Conservation (phyloP, 2,113 vertebrate genomes). For the Maccullochella peelii region DNA sequence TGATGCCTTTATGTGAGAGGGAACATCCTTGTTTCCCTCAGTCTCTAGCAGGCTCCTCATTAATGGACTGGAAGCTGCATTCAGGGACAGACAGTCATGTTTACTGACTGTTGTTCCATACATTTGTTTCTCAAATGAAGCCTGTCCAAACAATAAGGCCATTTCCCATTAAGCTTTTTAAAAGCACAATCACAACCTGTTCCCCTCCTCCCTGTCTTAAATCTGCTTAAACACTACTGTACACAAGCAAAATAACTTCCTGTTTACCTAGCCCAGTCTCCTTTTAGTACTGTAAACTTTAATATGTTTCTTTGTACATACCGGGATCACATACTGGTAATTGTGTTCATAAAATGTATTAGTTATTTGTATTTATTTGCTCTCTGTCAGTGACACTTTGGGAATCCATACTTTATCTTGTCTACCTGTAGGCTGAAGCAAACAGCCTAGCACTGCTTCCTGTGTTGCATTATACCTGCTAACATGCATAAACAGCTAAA, state of each 20-base stretch:
- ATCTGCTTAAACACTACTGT: background rate
- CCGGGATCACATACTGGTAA: background rate
- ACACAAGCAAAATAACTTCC: background rate
- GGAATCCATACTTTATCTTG: background rate
- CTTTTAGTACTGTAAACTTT: background rate
- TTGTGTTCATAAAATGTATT: background rate
- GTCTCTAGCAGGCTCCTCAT: background rate
- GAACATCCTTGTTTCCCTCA: background rate
- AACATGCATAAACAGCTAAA: background rate
- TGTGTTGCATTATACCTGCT: background rate
- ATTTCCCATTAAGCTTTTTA: slow-evolving; percentile 45
- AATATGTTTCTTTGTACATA: background rate
- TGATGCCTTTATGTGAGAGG: background rate
- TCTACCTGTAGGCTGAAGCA: background rate
- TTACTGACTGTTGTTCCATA: background rate
- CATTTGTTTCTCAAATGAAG: slow-evolving; percentile 8
- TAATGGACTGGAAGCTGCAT: slow-evolving; percentile 43
- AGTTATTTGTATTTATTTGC: background rate
- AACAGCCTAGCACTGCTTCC: background rate
- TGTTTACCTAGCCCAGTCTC: background rate
- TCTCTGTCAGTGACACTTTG: background rate
- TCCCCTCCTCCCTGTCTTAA: background rate
- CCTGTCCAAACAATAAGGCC: slow-evolving; percentile 43
- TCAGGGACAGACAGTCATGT: slow-evolving; percentile 30
- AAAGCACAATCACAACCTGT: background rate